These are phyloP conservation scores for Sylvilagus floridanus DNA, from an alignment of 2,797 vertebrate genomes.

Conservation along the genomic window DNA sequence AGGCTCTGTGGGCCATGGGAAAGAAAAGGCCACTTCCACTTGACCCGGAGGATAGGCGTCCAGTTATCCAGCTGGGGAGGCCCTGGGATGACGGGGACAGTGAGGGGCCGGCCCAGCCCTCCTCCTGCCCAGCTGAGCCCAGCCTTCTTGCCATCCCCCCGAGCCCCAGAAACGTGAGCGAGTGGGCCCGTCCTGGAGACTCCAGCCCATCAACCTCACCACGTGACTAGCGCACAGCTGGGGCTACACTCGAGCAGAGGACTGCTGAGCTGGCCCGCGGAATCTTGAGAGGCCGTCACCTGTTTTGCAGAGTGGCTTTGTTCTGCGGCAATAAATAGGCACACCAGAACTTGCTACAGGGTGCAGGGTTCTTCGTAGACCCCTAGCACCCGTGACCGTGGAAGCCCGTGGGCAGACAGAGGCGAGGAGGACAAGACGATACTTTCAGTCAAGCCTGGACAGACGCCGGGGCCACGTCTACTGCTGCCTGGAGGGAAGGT, in stretches of 20 bases:
- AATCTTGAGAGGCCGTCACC: background rate
- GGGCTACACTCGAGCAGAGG: background rate
- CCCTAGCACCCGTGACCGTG: background rate
- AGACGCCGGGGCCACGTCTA: background rate
- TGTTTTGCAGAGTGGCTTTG: constrained; percentile 4
- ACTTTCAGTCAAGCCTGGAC: background rate
- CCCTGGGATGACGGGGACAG: background rate
- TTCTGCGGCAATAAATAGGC: constrained; percentile 6
- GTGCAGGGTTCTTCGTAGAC: background rate
- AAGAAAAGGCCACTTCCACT: background rate
- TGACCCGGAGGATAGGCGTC: constrained; percentile 5
- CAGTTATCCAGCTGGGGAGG: background rate
- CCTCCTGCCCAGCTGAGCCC: background rate
- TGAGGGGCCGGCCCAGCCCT: background rate
- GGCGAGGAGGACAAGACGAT: background rate
- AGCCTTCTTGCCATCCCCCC: background rate
- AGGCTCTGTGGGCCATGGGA: background rate
- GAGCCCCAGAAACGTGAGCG: background rate
- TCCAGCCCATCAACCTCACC: background rate
- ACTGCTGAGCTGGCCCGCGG: background rate
- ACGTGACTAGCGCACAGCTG: background rate
- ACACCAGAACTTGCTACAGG: background rate
- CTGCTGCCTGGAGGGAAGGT: background rate
- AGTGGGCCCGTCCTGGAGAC: background rate
- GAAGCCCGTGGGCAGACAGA: background rate